These are phyloP conservation scores for Danio tinwini DNA, from an alignment of 2,797 vertebrate species.

Conservation along the genomic window DNA sequence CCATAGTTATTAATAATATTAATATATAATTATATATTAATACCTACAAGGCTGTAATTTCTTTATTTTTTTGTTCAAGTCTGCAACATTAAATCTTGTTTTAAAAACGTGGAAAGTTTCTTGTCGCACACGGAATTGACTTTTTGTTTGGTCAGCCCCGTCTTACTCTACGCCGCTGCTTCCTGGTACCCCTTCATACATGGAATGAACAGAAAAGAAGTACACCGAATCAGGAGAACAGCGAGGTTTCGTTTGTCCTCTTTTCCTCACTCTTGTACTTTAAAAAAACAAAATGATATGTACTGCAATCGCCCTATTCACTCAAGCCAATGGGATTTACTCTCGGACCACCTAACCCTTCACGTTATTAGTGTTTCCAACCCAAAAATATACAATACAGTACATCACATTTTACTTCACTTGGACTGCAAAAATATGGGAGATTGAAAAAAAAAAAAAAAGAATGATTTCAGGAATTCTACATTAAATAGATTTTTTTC, in stretches of 20 bases:
- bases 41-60: conserved; percentile 82
- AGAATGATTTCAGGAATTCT: conserved; percentile 76
- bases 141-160: conserved; percentile 55
- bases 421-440: conserved; percentile 79
- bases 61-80: conserved; percentile 67
- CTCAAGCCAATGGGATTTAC: conserved; percentile 43
- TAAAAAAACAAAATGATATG: conserved; percentile 63
- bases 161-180: conserved; percentile 67
- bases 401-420: conserved; percentile 86
- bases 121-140: conserved; percentile 61
- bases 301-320: conserved; percentile 63
- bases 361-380: conserved; percentile 71
- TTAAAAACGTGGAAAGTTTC: conserved; percentile 75
- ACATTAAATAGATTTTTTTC: conserved; percentile 72
- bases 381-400: conserved; percentile 84
- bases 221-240: conserved; percentile 76
- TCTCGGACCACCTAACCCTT: conserved; percentile 58
- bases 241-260: conserved; percentile 67
- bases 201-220: conserved; percentile 81
- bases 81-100: conserved; percentile 77
- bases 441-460: conserved; percentile 62
- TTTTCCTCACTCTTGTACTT: conserved; percentile 62
- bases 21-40: conserved; percentile 81
- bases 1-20: conserved; percentile 77
- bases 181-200: conserved; percentile 70